phyloP scores from a whole-genome alignment of 2,888 invertebrate species.

The Caenorhabditis sulstoni region DNA sequence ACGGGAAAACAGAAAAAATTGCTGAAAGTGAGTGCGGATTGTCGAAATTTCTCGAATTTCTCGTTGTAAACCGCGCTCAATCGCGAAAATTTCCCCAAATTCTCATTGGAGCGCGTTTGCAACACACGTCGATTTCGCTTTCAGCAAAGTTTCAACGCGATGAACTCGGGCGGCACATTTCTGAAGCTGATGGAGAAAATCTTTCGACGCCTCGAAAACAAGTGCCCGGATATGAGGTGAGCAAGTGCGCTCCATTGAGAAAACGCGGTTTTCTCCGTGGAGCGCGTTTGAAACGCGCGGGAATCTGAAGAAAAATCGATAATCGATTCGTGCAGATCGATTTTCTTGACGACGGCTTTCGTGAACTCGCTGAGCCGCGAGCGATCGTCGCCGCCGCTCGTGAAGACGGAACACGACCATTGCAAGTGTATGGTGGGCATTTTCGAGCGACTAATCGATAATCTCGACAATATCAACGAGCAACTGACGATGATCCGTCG shows the following conservation, averaged over 20 bases:
- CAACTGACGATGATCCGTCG: slow-evolving; percentile 61
- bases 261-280: background rate
- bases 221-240: slow-evolving; percentile 70
- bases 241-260: background rate
- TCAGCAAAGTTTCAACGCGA: slow-evolving; percentile 63
- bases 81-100: slow-evolving; percentile 1
- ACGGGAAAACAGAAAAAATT: slow-evolving; percentile 62
- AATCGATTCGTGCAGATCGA: slow-evolving; percentile 69
- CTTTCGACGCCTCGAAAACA: slow-evolving; percentile 65
- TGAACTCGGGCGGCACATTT: slow-evolving; percentile 68
- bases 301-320: background rate
- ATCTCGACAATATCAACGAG: slow-evolving; percentile 65
- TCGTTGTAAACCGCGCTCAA: no score
- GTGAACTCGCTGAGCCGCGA: slow-evolving; percentile 71
- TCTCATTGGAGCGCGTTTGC: no score
- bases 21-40: slow-evolving; percentile 53
- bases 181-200: slow-evolving; percentile 70
- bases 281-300: background rate
- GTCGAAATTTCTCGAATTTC: no score
- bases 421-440: slow-evolving; percentile 69
- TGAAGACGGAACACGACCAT: slow-evolving; percentile 71
- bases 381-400: slow-evolving; percentile 63
- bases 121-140: no score
- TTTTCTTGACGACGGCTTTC: slow-evolving; percentile 69
- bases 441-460: slow-evolving; percentile 62